These are phyloP conservation scores for Rana temporaria DNA, from an alignment of 2,113 vertebrate genomes.

Conservation along the genomic window DNA sequence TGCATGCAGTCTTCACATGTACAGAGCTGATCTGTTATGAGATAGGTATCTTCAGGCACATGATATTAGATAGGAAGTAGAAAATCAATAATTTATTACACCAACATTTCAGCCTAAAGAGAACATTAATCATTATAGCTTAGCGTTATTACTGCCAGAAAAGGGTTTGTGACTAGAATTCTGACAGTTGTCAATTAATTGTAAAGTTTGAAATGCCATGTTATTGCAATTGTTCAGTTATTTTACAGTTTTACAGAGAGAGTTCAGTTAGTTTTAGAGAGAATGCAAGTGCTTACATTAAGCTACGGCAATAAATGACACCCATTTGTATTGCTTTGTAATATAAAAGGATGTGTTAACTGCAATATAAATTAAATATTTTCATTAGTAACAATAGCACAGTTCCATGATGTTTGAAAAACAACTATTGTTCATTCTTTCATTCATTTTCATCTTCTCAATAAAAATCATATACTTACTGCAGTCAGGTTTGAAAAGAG, in stretches of 20 bases:
- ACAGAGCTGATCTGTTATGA: background rate
- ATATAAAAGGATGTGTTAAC: too few relatives aligned
- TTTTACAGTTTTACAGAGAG: too few relatives aligned
- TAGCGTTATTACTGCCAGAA: constrained; percentile 11
- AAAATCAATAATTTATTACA: constrained; percentile 32
- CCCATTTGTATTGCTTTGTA: too few relatives aligned
- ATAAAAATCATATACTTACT: constrained; percentile 76
- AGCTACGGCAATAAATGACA: too few relatives aligned
- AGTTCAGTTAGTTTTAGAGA: too few relatives aligned
- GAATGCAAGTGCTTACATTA: too few relatives aligned
- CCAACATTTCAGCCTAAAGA: constrained; percentile 2
- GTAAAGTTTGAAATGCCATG: constrained; percentile 3
- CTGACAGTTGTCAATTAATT: background rate
- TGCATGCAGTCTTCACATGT: background rate
- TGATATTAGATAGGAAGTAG: background rate
- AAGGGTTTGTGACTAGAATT: constrained; percentile 13
- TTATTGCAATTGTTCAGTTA: background rate
- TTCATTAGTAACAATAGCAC: too few relatives aligned
- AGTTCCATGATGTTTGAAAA: too few relatives aligned
- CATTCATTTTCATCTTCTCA: too few relatives aligned
- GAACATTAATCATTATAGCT: constrained; percentile 39
- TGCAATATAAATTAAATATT: too few relatives aligned
- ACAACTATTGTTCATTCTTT: too few relatives aligned
- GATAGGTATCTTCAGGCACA: constrained; percentile 9
- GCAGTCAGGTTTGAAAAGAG: constrained; percentile 92